These are phyloP conservation scores for Melipona beecheii DNA, from an alignment of 2,888 invertebrate species.

Conservation along the genomic window DNA sequence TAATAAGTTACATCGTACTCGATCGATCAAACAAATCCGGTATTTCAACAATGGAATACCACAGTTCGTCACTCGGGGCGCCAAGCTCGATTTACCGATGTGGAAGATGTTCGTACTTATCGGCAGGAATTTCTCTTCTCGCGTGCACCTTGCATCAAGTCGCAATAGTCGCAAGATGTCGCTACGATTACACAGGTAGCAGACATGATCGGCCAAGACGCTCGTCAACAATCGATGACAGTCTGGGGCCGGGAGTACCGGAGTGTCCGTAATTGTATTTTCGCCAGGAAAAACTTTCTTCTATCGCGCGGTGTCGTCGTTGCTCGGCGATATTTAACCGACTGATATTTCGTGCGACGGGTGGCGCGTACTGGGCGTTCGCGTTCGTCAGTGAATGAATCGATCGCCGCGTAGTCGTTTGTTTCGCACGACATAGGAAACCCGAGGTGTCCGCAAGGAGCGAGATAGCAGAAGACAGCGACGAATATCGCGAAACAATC, in stretches of 20 bases:
- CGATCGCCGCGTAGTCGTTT: constrained; percentile 39
- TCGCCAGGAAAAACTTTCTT: constrained; percentile 35
- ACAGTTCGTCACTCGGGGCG: neutral
- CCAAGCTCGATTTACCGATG: neutral
- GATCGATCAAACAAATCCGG: neutral
- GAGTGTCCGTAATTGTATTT: constrained; percentile 57
- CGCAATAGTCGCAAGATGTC: constrained; percentile 31
- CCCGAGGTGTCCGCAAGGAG: neutral
- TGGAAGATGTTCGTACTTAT: neutral
- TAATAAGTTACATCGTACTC: neutral
- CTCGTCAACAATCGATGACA: constrained; percentile 74
- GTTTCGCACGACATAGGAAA: constrained; percentile 26
- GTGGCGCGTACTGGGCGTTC: constrained; percentile 24
- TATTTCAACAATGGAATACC: neutral
- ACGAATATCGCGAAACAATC: constrained; percentile 43
- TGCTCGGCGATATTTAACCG: neutral
- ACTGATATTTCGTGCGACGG: neutral
- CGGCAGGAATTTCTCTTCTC: no score
- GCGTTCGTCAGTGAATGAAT: constrained; percentile 26
- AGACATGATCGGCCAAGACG: constrained; percentile 38
- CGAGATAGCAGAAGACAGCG: constrained; percentile 32
- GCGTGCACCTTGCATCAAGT: neutral
- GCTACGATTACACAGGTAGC: neutral
- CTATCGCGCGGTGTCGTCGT: constrained; percentile 1
- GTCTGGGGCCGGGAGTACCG: constrained; percentile 62